These are phyloP conservation scores for Drosophila hamatofila DNA, from an alignment of 2,888 invertebrate genomes.

Conservation along the genomic window DNA sequence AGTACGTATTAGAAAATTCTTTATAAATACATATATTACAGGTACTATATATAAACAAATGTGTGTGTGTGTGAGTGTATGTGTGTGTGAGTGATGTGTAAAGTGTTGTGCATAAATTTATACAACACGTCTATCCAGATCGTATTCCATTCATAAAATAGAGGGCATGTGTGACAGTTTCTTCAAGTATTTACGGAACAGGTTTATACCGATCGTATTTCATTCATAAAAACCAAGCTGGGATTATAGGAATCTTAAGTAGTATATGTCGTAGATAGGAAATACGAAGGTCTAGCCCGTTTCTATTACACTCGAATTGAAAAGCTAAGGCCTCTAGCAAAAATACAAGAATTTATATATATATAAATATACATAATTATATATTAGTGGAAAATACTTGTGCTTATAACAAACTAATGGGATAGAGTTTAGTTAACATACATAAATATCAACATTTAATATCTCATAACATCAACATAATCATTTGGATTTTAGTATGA, in stretches of 20 bases:
- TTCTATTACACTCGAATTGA: constrained; percentile 2
- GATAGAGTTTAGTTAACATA: no score
- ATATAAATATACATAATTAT: not conserved
- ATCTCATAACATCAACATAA: not conserved
- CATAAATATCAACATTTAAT: no score
- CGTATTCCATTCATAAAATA: constrained; percentile 48
- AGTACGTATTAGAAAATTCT: constrained; percentile 31
- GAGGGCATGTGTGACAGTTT: constrained; percentile 3
- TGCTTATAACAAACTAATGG: no score
- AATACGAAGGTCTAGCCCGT: not conserved
- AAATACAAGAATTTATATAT: not conserved
- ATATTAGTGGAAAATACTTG: not conserved
- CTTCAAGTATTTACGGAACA: constrained; percentile 12
- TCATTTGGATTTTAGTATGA: not conserved
- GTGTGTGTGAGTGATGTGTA: constrained; percentile 15
- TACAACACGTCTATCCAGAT: constrained; percentile 26
- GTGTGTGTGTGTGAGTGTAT: constrained; percentile 2
- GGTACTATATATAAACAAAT: not conserved
- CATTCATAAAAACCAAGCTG: constrained; percentile 21
- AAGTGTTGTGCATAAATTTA: constrained; percentile 19
- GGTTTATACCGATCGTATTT: constrained; percentile 11
- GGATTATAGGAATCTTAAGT: not conserved
- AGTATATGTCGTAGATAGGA: not conserved
- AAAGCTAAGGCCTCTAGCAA: not conserved
- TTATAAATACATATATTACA: constrained; percentile 17